Evolutionary conservation across 2,888 invertebrate species (phyloP), one percentile per base, ranked within the genome.

Genomic region (Heliconius ethilla): DNA sequence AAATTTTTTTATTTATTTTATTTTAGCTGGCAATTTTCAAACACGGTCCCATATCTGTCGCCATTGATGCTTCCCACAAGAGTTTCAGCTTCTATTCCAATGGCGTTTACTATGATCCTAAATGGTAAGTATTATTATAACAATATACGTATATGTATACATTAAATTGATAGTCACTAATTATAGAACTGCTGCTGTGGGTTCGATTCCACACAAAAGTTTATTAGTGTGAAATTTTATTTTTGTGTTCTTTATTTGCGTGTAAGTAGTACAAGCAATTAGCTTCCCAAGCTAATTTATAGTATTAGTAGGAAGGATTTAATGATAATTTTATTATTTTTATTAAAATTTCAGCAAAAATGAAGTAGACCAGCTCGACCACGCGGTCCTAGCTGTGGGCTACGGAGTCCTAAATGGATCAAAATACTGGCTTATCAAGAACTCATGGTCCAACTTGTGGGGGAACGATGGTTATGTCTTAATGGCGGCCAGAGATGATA

Each of bases 401-500:
- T 99, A 97, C 89, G 99, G 99, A 1, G 95, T 95, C 18, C 94
- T 99, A 37, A 96, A 97, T 84, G 98, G 97, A 0, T 95, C 98
- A 86, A 96, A 96, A 79, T 99, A 98, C 91, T 99, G 99, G 99
- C 94, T 99, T 76, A 93, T 99, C 13, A 99, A 99, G 93, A 99
- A 99, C 93, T 99, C 98, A 0, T 99, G 99, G 99, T 99, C 98
- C 2, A 99, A 98, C 84, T 96, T 98, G 88, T 99, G 99, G 99
- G 99, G 99, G 59, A 99, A 99, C 88, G 98, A 98, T 89, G 99
- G 99, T 0, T 99, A 99, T 86, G 96, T 99, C 1, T 95, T 99
- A 3, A 99, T 99, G 97, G 96, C 98, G 0, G 96, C 97, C 67
- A 96, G 96, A 84, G 95, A 98, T 83, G 99, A 99, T 91, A 99